Conservation (phyloP, 2,113 vertebrate species). For the Atractosteus spatula region DNA sequence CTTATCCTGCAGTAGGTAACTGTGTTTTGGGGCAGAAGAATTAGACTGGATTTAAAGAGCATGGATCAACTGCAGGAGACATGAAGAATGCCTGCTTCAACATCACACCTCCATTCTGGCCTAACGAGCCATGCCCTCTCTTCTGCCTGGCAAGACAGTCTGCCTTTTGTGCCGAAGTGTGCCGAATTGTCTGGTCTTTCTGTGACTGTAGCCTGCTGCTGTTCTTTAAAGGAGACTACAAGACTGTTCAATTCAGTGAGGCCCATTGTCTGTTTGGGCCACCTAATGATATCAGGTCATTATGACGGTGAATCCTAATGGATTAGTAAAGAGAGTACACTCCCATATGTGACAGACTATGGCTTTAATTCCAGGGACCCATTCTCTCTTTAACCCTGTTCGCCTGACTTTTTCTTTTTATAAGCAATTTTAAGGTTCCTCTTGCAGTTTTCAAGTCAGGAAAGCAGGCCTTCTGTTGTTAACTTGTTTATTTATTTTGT, state of each 20-base stretch:
- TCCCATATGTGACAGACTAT: slow-evolving; percentile 54
- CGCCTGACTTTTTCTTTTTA: slow-evolving; percentile 18
- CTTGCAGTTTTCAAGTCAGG: slow-evolving; percentile 1
- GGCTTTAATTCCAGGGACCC: slow-evolving; percentile 27
- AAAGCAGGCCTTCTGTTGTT: too few species aligned
- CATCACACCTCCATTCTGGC: slow-evolving; percentile 40
- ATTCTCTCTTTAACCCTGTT: slow-evolving; percentile 10
- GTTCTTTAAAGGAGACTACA: neutral
- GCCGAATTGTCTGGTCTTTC: neutral
- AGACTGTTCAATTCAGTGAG: neutral
- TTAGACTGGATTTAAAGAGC: too few species aligned
- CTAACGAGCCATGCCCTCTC: slow-evolving; percentile 41
- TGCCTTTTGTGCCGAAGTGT: neutral
- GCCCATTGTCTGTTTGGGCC: slow-evolving; percentile 51
- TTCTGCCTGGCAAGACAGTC: slow-evolving; percentile 15
- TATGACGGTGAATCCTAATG: slow-evolving; percentile 22
- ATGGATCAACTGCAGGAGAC: too few species aligned
- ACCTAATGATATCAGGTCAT: slow-evolving; percentile 54
- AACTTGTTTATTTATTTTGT: too few species aligned
- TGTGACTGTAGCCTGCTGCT: neutral
- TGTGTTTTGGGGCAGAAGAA: too few species aligned
- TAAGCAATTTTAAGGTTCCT: slow-evolving; percentile 20
- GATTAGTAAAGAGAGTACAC: slow-evolving; percentile 66
- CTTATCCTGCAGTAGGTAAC: too few species aligned
- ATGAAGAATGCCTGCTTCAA: slow-evolving; percentile 29